Conservation (phyloP, 1,140 invertebrate genomes). For the Drosophila kepulauana region DNA sequence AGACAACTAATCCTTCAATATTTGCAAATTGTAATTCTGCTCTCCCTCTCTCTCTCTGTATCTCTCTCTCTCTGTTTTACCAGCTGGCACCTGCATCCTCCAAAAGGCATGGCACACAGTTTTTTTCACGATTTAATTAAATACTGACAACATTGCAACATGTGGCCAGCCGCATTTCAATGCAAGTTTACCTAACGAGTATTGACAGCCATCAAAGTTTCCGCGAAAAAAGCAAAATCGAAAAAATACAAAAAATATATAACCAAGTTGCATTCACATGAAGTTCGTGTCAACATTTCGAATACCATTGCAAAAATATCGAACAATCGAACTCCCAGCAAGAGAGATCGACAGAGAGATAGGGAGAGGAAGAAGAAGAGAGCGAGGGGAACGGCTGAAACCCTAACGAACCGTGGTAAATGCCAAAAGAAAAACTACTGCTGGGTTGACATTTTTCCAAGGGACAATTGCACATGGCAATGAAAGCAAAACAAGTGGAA, state of each 20-base stretch:
- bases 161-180: constrained; percentile 66
- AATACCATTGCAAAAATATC: constrained; percentile 16
- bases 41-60: too few relatives aligned
- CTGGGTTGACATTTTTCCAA: constrained; percentile 44
- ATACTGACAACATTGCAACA: constrained; percentile 66
- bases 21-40: constrained; percentile 1
- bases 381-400: neutral
- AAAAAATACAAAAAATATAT: constrained; percentile 48
- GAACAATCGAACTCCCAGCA: constrained; percentile 27
- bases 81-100: neutral
- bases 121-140: constrained; percentile 65
- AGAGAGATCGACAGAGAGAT: too few relatives aligned
- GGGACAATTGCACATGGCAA: constrained; percentile 58
- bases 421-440: constrained; percentile 27
- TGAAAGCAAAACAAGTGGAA: constrained; percentile 62
- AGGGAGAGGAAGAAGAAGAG: neutral
- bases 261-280: constrained; percentile 40
- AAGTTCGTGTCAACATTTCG: neutral
- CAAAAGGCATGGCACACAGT: neutral
- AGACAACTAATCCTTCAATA: neutral
- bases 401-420: constrained; percentile 53
- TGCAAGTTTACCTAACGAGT: constrained; percentile 49
- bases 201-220: constrained; percentile 66
- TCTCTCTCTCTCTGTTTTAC: neutral
- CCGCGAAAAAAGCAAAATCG: constrained; percentile 33